These are phyloP conservation scores for Schizotus pectinicornis DNA, from an alignment of 2,888 invertebrate genomes.

Conservation along the genomic window DNA sequence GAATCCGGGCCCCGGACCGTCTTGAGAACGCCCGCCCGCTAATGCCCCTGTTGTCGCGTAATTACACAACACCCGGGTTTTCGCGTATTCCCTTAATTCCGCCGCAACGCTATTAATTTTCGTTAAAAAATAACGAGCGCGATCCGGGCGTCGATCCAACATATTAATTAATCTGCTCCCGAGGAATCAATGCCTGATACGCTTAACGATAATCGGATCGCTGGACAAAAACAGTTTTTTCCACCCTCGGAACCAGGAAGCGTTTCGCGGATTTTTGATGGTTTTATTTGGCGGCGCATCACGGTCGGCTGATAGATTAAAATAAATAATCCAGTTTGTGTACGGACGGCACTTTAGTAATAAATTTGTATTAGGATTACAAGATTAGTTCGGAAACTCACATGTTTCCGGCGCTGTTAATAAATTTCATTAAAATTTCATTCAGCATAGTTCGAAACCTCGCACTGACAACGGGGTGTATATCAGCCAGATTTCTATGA, in stretches of 20 bases:
- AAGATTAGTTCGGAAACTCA: constrained; percentile 24
- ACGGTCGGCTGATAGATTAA: constrained; percentile 11
- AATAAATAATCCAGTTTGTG: constrained; percentile 8
- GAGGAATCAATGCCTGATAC: neutral
- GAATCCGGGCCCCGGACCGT: constrained; percentile 25
- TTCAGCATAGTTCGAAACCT: neutral
- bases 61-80: constrained; percentile 28
- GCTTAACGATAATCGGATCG: too few species aligned
- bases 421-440: constrained; percentile 29
- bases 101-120: constrained; percentile 18
- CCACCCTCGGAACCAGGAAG: too few species aligned
- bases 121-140: constrained; percentile 6
- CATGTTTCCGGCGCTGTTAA: constrained; percentile 13
- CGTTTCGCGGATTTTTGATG: too few species aligned
- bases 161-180: constrained; percentile 9
- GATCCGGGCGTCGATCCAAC: constrained; percentile 6
- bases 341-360: constrained; percentile 12
- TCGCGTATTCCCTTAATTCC: constrained; percentile 10
- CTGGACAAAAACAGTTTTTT: neutral
- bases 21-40: constrained; percentile 29
- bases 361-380: constrained; percentile 27
- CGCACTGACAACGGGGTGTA: too few species aligned
- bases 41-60: constrained; percentile 35
- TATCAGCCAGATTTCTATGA: too few species aligned
- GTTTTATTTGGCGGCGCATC: constrained; percentile 1